These are phyloP conservation scores for Cardiocondyla obscurior DNA, from an alignment of 1,140 invertebrate species.

Conservation along the genomic window DNA sequence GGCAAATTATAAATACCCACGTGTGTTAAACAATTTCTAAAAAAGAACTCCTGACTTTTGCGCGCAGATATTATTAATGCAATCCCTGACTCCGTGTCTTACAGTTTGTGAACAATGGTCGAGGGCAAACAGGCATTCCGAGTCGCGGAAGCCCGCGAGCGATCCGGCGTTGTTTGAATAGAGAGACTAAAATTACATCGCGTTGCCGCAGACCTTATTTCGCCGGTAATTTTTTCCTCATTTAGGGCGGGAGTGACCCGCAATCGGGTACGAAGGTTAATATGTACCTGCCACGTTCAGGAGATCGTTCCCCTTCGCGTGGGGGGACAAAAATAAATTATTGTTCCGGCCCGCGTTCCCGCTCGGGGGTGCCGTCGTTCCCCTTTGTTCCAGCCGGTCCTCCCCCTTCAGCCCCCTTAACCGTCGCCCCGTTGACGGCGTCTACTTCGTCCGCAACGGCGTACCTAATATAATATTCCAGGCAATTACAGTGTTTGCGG, in stretches of 20 bases:
- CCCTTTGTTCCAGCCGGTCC: conserved; percentile 40
- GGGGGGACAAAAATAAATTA: conserved; percentile 71
- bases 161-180: background rate
- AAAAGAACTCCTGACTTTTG: background rate
- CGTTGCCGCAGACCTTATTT: background rate
- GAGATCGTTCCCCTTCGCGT: conserved; percentile 53
- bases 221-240: background rate
- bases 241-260: conserved; percentile 10
- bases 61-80: background rate
- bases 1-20: background rate
- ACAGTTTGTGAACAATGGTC: too few relatives aligned
- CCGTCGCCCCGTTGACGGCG: conserved; percentile 35
- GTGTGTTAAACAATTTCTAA: background rate
- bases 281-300: conserved; percentile 71
- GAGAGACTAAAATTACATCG: background rate
- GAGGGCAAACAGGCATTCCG: too few relatives aligned
- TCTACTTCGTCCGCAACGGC: conserved; percentile 72
- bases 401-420: conserved; percentile 38
- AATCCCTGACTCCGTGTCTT: background rate
- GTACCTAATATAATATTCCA: conserved; percentile 84
- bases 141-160: too few relatives aligned
- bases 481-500: conserved; percentile 84
- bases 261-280: conserved; percentile 57
- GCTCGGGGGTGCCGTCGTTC: conserved; percentile 57
- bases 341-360: conserved; percentile 65